These are phyloP conservation scores for Embiotoca jacksoni DNA, from an alignment of 2,113 vertebrate species.

Conservation along the genomic window DNA sequence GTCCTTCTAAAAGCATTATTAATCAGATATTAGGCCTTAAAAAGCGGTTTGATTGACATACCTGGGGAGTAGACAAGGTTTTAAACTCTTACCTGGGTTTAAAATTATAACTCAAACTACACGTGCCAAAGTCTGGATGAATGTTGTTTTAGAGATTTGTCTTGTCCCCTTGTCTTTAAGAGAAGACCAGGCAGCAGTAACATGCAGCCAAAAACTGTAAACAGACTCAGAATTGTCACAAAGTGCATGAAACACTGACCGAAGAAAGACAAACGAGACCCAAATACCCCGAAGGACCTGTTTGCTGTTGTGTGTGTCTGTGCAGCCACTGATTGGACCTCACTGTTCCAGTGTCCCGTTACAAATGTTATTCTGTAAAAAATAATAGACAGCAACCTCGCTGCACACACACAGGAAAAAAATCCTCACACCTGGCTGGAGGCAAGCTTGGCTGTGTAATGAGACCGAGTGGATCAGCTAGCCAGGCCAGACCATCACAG, in stretches of 20 bases:
- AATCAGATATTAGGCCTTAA: too few species aligned
- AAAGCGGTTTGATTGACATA: too few species aligned
- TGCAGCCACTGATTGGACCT: conserved; percentile 23
- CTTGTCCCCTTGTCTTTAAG: conserved; percentile 22
- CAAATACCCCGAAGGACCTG: conserved; percentile 19
- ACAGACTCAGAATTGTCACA: conserved; percentile 25
- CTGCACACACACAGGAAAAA: neutral
- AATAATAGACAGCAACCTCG: conserved; percentile 14
- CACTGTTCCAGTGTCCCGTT: conserved; percentile 1
- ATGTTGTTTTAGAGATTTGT: conserved; percentile 1
- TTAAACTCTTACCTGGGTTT: too few species aligned
- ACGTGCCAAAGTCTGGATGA: conserved; percentile 2
- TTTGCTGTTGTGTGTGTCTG: conserved; percentile 34
- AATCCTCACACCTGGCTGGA: conserved; percentile 44
- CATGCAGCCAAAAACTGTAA: conserved; percentile 20
- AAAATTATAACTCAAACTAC: neutral
- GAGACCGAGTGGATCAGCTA: conserved; percentile 36
- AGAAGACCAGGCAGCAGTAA: neutral
- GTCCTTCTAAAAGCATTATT: too few species aligned
- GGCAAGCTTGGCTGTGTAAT: conserved; percentile 49
- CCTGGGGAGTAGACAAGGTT: too few species aligned
- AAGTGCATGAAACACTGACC: conserved; percentile 15
- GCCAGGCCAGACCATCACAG: conserved; percentile 37
- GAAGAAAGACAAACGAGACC: conserved; percentile 12
- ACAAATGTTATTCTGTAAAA: neutral